Evolutionary conservation across 2,888 invertebrate genomes (phyloP).

Genomic region (Hofmannophila pseudospretella): DNA sequence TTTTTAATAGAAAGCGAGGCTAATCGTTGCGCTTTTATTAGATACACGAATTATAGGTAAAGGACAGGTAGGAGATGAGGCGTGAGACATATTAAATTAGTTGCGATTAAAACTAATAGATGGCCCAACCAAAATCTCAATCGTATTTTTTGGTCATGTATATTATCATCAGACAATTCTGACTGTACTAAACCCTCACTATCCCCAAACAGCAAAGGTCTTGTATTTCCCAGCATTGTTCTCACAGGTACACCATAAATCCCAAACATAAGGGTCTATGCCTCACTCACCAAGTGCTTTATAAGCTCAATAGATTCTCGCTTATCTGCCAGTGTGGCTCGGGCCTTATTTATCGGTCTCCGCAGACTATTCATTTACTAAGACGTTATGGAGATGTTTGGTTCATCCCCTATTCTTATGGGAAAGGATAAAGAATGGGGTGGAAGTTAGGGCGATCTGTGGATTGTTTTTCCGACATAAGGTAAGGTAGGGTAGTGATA

Average conservation of each 20-base stretch:
- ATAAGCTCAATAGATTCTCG: conserved; percentile 66
- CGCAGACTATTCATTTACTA: conserved; percentile 56
- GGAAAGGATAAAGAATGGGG: conserved; percentile 16
- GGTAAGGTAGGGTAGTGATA: too few relatives aligned
- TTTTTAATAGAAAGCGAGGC: too few relatives aligned
- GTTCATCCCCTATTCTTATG: conserved; percentile 14
- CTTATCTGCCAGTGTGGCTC: conserved; percentile 59
- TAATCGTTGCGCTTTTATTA: too few relatives aligned
- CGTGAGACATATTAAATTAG: too few relatives aligned
- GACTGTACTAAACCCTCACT: too few relatives aligned
- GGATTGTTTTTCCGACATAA: conserved; percentile 18
- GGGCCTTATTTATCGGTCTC: conserved; percentile 55
- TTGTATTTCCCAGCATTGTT: conserved; percentile 20
- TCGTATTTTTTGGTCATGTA: too few relatives aligned
- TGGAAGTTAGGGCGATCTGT: conserved; percentile 8
- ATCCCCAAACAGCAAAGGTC: too few relatives aligned
- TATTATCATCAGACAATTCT: too few relatives aligned
- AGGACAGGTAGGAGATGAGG: too few relatives aligned
- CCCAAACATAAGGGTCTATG: conserved; percentile 42
- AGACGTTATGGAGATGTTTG: conserved; percentile 30
- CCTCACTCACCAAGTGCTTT: conserved; percentile 50
- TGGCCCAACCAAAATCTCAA: too few relatives aligned
- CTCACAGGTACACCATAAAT: conserved; percentile 57
- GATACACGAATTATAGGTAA: too few relatives aligned
- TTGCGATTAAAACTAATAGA: too few relatives aligned